Evolutionary conservation across 53 echinoderm and acorn worm genomes (phyloP), one percentile per base, ranked within the genome.

Genomic region (Echinometra lucunter): DNA sequence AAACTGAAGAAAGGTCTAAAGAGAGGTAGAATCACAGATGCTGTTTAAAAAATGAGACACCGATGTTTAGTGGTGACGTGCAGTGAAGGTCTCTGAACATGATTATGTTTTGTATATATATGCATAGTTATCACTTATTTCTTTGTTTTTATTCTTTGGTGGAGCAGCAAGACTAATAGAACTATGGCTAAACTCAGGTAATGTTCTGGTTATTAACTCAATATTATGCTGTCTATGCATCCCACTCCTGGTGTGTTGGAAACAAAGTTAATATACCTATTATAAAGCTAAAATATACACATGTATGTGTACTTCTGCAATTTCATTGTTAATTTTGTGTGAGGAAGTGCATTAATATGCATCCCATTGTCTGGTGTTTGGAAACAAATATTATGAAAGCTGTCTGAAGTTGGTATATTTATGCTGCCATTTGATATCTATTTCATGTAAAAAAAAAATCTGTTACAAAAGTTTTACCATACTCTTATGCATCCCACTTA

Each of bases 91-190:
- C 63, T 25, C 25, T 25, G 25, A 63, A 63, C 63, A 63, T 25
- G 4, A 72, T 72, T n/a, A n/a, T n/a, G n/a, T n/a, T n/a, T n/a
- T 72, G 30, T 35, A 72, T 16, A 16, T 72, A 16, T 72, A 1
- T 72, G 72, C 32, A 34, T 30, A n/a, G n/a, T n/a, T n/a, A n/a
- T n/a, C n/a, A n/a, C 35, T 45, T 85, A 53, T n/a, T 27, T 49
- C 7, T 85, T 49, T 67, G 34, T 91, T 91, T 45, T 67, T 44
- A 70, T 12, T 67, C 19, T 60, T 44, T 91, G 69, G 27, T 91
- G 91, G 37, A 38, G n/a, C 91, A 91, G 91, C 91, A 70, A 91
- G 91, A 91, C 91, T 91, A 91, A 70, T 91, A 85, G 53, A 45
- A 27, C 45, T 85, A 17, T 91, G 66, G 66, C 27, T 91, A 37